Evolutionary conservation across 2,888 invertebrate species (phyloP).

Genomic region (Tachystola acroxantha): DNA sequence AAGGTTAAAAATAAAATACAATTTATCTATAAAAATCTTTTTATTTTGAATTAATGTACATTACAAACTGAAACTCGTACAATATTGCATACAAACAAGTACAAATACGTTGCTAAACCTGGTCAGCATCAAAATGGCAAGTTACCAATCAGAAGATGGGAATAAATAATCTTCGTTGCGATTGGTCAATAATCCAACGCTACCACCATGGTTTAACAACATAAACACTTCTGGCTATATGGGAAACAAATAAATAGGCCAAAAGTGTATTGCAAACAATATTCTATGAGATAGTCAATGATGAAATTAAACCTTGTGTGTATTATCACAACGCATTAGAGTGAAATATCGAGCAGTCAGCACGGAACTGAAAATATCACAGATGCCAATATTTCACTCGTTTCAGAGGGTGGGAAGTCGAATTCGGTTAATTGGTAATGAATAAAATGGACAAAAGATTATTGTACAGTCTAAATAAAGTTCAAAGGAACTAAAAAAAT

Average conservation of each 20-base stretch:
- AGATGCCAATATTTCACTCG: constrained; percentile 58
- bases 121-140: not conserved
- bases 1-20: constrained; percentile 14
- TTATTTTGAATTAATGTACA: constrained; percentile 24
- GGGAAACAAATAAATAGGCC: constrained; percentile 66
- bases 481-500: not conserved
- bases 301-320: no score
- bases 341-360: constrained; percentile 60
- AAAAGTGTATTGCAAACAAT: constrained; percentile 27
- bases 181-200: constrained; percentile 18
- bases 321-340: no score
- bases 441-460: not conserved
- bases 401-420: not conserved
- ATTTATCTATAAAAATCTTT: constrained; percentile 26
- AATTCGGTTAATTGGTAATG: not conserved
- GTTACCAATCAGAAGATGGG: constrained; percentile 32
- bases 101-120: constrained; percentile 4
- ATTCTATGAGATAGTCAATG: constrained; percentile 21
- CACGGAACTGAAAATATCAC: constrained; percentile 70
- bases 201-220: constrained; percentile 12
- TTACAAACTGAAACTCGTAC: constrained; percentile 19
- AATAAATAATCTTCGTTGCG: constrained; percentile 35
- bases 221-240: constrained; percentile 41
- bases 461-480: not conserved
- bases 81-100: constrained; percentile 21